Conservation (phyloP, 2,113 vertebrate genomes). For the Xiphorhynchus elegans region DNA sequence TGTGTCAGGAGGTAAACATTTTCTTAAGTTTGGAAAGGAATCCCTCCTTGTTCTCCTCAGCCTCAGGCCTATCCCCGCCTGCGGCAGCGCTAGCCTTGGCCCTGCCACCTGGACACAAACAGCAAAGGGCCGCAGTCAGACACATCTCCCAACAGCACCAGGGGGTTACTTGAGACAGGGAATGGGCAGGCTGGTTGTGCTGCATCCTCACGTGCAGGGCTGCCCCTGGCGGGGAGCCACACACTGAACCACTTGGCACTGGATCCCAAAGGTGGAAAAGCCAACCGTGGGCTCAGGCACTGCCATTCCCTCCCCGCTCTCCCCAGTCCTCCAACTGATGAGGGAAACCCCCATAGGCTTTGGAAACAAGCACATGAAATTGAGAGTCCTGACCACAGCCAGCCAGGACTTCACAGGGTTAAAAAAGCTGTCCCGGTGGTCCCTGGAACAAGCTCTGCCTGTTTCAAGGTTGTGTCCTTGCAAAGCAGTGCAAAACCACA, state of each 20-base stretch:
- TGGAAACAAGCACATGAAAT: neutral
- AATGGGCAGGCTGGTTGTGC: neutral
- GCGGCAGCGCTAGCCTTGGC: slow-evolving; percentile 77
- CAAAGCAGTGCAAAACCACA: neutral
- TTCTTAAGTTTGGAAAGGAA: slow-evolving; percentile 93
- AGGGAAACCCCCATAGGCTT: neutral
- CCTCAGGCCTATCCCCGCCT: slow-evolving; percentile 81
- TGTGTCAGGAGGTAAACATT: slow-evolving; percentile 89
- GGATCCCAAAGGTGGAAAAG: neutral
- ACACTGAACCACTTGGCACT: neutral
- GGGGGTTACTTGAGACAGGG: neutral
- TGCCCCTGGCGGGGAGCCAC: neutral
- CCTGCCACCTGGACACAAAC: slow-evolving; percentile 90
- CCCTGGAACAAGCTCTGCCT: neutral
- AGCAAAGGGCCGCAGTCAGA: slow-evolving; percentile 75
- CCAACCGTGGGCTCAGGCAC: neutral
- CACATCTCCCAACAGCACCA: neutral
- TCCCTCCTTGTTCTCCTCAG: slow-evolving; percentile 84
- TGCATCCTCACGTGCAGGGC: neutral
- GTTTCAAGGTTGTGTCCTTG: neutral
- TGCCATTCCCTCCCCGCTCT: neutral
- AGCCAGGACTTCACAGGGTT: neutral
- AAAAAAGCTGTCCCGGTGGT: neutral
- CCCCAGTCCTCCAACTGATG: neutral
- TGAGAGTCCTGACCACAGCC: neutral